Evolutionary conservation across 2,113 vertebrate genomes (phyloP).

Genomic region (Meriones unguiculatus): DNA sequence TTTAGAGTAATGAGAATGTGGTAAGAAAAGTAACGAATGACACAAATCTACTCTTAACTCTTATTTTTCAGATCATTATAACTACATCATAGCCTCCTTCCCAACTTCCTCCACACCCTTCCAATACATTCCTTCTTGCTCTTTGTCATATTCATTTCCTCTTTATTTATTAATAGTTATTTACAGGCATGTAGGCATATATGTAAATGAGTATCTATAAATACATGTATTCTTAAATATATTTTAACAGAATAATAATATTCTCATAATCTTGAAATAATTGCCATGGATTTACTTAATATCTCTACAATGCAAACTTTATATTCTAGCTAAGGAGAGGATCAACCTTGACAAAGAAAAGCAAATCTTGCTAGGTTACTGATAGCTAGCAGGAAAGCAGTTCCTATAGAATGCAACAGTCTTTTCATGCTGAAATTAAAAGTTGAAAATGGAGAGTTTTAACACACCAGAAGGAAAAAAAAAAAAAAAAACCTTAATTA

Average conservation of each 20-base stretch:
- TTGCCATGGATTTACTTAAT: background rate
- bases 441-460: background rate
- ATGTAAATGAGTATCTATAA: background rate
- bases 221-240: background rate
- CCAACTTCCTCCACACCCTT: too few species aligned
- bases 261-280: background rate
- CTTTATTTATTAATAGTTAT: background rate
- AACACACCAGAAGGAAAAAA: background rate
- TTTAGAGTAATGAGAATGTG: background rate
- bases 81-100: too few species aligned
- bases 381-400: background rate
- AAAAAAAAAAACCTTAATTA: background rate
- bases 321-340: background rate
- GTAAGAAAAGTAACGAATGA: background rate
- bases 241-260: background rate
- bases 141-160: background rate
- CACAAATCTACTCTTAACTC: background rate
- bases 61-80: too few species aligned
- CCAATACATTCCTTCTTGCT: too few species aligned
- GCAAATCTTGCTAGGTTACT: background rate
- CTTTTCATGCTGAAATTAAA: background rate
- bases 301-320: background rate
- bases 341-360: background rate
- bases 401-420: background rate
- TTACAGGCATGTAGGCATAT: background rate